Conservation (phyloP, 2,888 invertebrate species). For the Leptopilina myrica region DNA sequence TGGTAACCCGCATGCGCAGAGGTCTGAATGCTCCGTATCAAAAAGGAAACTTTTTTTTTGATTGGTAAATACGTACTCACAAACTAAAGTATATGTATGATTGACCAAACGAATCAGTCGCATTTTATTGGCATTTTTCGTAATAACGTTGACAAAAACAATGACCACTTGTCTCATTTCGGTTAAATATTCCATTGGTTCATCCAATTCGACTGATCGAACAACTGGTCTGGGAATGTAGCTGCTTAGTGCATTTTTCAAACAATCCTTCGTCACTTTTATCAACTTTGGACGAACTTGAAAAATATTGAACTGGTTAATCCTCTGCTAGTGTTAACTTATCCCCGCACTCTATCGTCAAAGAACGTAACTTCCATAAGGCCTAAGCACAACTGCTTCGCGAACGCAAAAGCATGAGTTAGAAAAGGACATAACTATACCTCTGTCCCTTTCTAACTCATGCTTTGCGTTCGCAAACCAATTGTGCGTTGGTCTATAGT, state of each 20-base stretch:
- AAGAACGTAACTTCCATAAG: too few species aligned
- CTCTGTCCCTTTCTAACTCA: too few species aligned
- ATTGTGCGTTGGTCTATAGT: too few species aligned
- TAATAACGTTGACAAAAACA: constrained; percentile 82
- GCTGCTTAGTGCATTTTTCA: constrained; percentile 78
- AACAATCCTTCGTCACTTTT: constrained; percentile 71
- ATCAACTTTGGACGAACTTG: constrained; percentile 78
- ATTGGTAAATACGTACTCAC: constrained; percentile 59
- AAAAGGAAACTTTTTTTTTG: too few species aligned
- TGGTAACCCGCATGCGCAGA: too few species aligned
- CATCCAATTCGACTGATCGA: constrained; percentile 81
- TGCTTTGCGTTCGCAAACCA: too few species aligned
- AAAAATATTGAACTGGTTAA: not conserved
- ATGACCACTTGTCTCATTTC: constrained; percentile 86
- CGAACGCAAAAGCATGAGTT: too few species aligned
- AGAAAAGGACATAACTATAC: too few species aligned
- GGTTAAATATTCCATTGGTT: constrained; percentile 85
- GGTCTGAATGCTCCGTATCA: too few species aligned
- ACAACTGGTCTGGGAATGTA: constrained; percentile 81
- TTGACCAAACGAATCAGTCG: constrained; percentile 78
- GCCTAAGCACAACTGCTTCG: too few species aligned
- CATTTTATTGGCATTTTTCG: constrained; percentile 73
- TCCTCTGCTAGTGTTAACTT: too few species aligned
- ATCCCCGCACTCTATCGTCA: too few species aligned
- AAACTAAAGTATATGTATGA: constrained; percentile 77